Evolutionary conservation across 2,797 vertebrate species (phyloP).

Genomic region (Pangasius mekongensis): DNA sequence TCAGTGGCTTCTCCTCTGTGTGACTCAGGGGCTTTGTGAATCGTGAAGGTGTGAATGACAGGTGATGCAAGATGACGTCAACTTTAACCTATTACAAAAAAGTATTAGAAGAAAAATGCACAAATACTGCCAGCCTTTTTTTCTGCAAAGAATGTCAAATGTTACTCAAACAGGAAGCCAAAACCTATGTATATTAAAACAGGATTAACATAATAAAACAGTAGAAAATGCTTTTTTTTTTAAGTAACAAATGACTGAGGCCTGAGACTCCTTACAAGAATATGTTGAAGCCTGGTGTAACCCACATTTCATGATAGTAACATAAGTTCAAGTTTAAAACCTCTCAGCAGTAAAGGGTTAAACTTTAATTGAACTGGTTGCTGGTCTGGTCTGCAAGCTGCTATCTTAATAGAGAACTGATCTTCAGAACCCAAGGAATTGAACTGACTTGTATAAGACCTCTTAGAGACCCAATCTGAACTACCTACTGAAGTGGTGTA

Average conservation of each 20-base stretch:
- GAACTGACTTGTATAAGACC: neutral
- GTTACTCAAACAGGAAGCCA: neutral
- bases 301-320: neutral
- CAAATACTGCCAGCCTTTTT: neutral
- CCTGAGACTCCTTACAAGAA: neutral
- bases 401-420: neutral
- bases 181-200: neutral
- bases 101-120: neutral
- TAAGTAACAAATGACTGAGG: neutral
- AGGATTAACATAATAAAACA: neutral
- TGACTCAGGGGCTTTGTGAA: neutral
- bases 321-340: neutral
- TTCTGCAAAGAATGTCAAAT: neutral
- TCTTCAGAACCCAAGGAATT: neutral
- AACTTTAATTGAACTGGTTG: neutral
- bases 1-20: neutral
- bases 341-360: neutral
- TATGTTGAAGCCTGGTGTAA: neutral
- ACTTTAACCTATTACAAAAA: neutral
- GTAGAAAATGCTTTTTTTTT: neutral
- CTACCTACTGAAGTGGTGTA: neutral
- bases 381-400: neutral
- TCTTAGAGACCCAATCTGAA: neutral
- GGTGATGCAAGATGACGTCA: neutral
- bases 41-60: neutral